phyloP scores from a whole-genome alignment of 2,797 vertebrate genomes.

The Trachurus trachurus region DNA sequence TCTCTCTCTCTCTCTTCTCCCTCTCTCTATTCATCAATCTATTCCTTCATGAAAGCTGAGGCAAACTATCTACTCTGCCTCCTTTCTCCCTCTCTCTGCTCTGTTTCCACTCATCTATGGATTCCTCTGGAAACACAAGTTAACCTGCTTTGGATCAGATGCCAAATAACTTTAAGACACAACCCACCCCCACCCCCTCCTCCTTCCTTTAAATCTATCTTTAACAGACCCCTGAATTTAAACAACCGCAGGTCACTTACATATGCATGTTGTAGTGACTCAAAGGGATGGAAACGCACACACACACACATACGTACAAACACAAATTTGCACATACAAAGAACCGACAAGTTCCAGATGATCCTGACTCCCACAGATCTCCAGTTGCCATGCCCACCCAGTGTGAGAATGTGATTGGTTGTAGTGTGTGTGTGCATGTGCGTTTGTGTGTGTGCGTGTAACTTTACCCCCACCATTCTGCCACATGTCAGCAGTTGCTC shows the following conservation, averaged over 20 bases:
- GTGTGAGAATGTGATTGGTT: conserved; percentile 63
- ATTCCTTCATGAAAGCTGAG: conserved; percentile 13
- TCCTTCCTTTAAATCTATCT: neutral
- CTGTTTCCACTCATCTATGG: conserved; percentile 18
- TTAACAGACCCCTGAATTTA: conserved; percentile 6
- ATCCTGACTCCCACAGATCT: conserved; percentile 71
- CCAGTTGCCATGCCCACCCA: conserved; percentile 76
- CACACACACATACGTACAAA: conserved; percentile 6
- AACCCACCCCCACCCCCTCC: neutral
- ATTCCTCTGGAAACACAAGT: conserved; percentile 35
- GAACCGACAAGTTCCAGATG: conserved; percentile 60
- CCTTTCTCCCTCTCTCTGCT: neutral
- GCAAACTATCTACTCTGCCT: conserved; percentile 18
- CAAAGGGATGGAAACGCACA: conserved; percentile 14
- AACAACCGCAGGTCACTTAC: conserved; percentile 15
- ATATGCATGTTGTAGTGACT: conserved; percentile 19
- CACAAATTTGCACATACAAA: conserved; percentile 29
- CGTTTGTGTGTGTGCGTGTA: conserved; percentile 42
- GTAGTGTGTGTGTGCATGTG: conserved; percentile 35
- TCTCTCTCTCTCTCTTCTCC: conserved; percentile 17
- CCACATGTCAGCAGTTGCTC: conserved; percentile 78
- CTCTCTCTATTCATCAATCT: conserved; percentile 50
- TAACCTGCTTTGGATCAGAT: conserved; percentile 43
- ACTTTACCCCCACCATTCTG: conserved; percentile 69
- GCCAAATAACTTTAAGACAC: conserved; percentile 18